Percentiles rank a stretch among this genome's conserved stretches.
Conservation (phyloP, 2,113 vertebrate species). For the Okapia johnstoni region DNA sequence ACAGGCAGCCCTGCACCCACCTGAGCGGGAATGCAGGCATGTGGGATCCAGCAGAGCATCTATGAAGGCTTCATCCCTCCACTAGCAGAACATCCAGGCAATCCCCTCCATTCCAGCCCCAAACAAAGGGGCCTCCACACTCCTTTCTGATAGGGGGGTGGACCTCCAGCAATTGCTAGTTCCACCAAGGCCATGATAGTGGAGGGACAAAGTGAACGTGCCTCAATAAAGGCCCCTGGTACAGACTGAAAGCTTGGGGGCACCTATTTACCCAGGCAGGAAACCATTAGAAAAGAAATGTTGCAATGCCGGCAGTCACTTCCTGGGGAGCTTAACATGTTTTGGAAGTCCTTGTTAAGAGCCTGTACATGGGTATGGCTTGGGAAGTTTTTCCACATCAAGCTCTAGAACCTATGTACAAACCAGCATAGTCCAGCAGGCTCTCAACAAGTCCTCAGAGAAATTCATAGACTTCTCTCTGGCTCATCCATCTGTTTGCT, state of each 20-base stretch:
- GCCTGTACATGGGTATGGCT: not conserved
- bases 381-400: not conserved
- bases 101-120: not conserved
- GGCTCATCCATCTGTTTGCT: not conserved
- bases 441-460: not conserved
- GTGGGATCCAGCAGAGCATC: not conserved
- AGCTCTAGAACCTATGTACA: not conserved
- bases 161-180: not conserved
- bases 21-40: not conserved
- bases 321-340: not conserved
- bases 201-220: not conserved
- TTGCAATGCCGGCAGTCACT: not conserved
- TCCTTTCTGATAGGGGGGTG: not conserved
- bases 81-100: not conserved
- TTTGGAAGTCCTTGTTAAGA: not conserved
- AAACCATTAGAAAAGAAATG: not conserved
- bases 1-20: not conserved
- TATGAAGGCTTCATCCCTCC: not conserved
- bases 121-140: not conserved
- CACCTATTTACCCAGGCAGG: not conserved
- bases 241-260: not conserved
- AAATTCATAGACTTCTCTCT: not conserved
- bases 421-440: not conserved
- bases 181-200: not conserved
- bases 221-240: not conserved